phyloP scores from a whole-genome alignment of 2,888 invertebrate species.

The Yponomeuta plumbellus region DNA sequence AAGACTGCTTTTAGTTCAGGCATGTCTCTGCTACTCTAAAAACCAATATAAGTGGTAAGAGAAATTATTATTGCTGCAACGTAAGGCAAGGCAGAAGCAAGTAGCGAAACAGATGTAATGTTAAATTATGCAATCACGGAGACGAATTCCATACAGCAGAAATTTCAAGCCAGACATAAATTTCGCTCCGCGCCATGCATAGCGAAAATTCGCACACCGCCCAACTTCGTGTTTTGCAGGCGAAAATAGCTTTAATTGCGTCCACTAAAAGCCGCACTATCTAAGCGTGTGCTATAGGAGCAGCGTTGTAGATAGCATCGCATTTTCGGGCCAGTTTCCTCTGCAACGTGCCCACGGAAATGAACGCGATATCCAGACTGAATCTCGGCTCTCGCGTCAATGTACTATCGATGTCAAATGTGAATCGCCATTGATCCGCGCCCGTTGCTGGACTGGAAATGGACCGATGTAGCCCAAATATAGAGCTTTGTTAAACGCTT shows the following conservation, averaged over 20 bases:
- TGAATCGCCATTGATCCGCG: not conserved
- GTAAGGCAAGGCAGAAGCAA: too few species aligned
- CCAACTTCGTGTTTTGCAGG: not conserved
- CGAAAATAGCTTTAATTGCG: constrained; percentile 1
- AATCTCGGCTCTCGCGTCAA: constrained; percentile 16
- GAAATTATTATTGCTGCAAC: too few species aligned
- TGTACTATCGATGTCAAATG: constrained; percentile 9
- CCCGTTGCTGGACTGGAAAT: not conserved
- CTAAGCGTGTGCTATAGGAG: not conserved
- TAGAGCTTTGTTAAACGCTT: not conserved
- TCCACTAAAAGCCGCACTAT: not conserved
- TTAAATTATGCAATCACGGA: not conserved
- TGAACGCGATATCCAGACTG: constrained; percentile 27
- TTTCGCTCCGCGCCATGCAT: not conserved
- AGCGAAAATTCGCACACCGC: not conserved
- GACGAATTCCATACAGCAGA: not conserved
- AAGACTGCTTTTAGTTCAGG: too few species aligned
- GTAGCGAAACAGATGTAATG: not conserved
- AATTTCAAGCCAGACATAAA: not conserved
- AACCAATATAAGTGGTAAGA: too few species aligned
- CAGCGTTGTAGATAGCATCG: constrained; percentile 1
- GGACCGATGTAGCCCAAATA: not conserved
- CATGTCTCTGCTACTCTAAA: too few species aligned
- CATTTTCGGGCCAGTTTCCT: constrained; percentile 13
- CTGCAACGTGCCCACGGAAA: constrained; percentile 28